Evolutionary conservation across 2,797 vertebrate genomes (phyloP).

Genomic region (Graptemys geographica): DNA sequence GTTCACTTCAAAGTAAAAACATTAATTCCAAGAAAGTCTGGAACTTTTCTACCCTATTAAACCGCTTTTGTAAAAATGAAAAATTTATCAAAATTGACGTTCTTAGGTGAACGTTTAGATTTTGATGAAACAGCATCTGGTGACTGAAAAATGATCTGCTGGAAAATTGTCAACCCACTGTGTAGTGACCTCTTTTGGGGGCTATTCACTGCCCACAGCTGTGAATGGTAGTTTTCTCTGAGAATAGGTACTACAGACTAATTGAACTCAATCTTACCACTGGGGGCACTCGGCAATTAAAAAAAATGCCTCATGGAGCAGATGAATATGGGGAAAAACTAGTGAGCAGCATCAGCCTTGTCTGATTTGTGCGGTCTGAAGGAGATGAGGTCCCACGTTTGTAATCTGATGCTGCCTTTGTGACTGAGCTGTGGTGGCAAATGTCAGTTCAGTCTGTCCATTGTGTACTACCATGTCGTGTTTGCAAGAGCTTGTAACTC

Average conservation of each 20-base stretch:
- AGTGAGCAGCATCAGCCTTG: conserved; percentile 42
- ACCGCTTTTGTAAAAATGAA: not conserved
- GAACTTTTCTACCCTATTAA: not conserved
- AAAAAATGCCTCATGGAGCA: fast-evolving
- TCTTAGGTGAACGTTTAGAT: fast-evolving
- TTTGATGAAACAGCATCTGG: not conserved
- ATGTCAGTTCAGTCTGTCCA: not conserved
- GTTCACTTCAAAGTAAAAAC: not conserved
- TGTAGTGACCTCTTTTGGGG: not conserved
- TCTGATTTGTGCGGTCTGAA: not conserved
- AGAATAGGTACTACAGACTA: not conserved
- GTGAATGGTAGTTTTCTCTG: not conserved
- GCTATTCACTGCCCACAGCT: not conserved
- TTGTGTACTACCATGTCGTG: conserved; percentile 23
- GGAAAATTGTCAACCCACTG: not conserved
- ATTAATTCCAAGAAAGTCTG: not conserved
- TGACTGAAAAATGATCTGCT: not conserved
- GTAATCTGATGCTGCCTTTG: not conserved
- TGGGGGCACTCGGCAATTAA: conserved; percentile 57
- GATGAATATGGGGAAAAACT: not conserved
- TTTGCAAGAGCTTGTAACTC: conserved; percentile 27
- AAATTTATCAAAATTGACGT: not conserved
- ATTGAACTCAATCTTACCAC: conserved; percentile 24
- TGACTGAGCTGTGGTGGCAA: not conserved
- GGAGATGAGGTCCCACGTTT: not conserved